These are phyloP conservation scores for Pollicipes pollicipes DNA, from an alignment of 1,140 invertebrate species.

Conservation along the genomic window DNA sequence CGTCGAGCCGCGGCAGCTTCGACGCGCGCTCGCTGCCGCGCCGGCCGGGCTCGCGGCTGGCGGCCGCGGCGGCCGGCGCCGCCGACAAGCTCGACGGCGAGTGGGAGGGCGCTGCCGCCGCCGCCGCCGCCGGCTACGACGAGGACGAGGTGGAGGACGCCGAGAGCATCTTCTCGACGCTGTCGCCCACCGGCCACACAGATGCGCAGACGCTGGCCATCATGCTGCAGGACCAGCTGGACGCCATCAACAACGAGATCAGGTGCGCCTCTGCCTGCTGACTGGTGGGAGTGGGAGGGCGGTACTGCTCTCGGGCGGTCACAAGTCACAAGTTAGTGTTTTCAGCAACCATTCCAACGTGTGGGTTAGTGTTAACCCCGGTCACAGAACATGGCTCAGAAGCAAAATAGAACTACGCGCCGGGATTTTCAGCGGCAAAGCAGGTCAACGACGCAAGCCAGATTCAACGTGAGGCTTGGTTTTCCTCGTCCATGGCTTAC, in stretches of 20 bases:
- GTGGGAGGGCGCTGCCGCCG: conserved; percentile 30
- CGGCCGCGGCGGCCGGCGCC: neutral
- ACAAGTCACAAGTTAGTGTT: no score
- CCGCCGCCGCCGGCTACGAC: conserved; percentile 60
- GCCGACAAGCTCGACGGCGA: conserved; percentile 3
- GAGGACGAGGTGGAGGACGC: conserved; percentile 30
- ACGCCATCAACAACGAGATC: conserved; percentile 99
- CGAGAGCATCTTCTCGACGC: conserved; percentile 19
- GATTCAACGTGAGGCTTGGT: no score
- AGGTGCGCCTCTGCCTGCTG: no score
- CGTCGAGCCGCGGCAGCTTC: conserved; percentile 55
- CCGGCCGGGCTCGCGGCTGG: conserved; percentile 12
- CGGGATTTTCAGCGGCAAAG: no score
- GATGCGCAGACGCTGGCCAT: conserved; percentile 93
- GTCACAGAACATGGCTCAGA: no score
- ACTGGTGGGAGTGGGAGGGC: no score
- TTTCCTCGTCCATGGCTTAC: no score
- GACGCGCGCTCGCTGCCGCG: conserved; percentile 55
- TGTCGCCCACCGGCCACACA: conserved; percentile 39
- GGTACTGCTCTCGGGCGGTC: no score
- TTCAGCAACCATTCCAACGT: no score
- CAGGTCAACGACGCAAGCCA: no score
- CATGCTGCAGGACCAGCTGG: conserved; percentile 96
- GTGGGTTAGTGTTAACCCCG: no score
- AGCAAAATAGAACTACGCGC: no score